Conservation (phyloP, 1,140 invertebrate genomes). For the Drosophila jambulina region DNA sequence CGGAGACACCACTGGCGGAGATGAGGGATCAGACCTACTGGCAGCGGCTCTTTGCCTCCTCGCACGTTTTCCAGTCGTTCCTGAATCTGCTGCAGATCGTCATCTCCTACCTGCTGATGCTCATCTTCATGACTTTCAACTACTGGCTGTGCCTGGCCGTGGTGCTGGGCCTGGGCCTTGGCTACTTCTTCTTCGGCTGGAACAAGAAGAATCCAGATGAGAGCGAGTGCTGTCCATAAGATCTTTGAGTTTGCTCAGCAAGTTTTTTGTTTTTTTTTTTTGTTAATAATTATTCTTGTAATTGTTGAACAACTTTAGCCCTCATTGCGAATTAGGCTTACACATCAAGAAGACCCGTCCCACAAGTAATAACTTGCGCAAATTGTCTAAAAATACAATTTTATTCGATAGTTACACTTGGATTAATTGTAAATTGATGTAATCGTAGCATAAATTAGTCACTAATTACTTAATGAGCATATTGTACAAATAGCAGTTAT, state of each 20-base stretch:
- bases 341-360: conserved; percentile 35
- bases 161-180: conserved; percentile 93
- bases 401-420: conserved; percentile 69
- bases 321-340: conserved; percentile 15
- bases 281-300: conserved; percentile 1
- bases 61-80: conserved; percentile 92
- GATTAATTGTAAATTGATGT: conserved; percentile 48
- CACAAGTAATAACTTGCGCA: conserved; percentile 58
- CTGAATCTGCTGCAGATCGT: conserved; percentile 96
- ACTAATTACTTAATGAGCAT: conserved; percentile 78
- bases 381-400: conserved; percentile 68
- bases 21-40: conserved; percentile 54
- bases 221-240: conserved; percentile 66
- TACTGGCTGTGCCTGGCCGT: conserved; percentile 96
- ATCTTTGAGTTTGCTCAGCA: not conserved
- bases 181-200: conserved; percentile 98
- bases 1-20: conserved; percentile 57
- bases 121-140: conserved; percentile 99
- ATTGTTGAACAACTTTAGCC: not conserved
- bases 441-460: conserved; percentile 75
- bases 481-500: conserved; percentile 78
- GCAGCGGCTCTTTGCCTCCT: conserved; percentile 54
- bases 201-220: conserved; percentile 66
- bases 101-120: conserved; percentile 96
- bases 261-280: not conserved